These are phyloP conservation scores for Rhinoraja longicauda DNA, from an alignment of 2,797 vertebrate species.

Conservation along the genomic window DNA sequence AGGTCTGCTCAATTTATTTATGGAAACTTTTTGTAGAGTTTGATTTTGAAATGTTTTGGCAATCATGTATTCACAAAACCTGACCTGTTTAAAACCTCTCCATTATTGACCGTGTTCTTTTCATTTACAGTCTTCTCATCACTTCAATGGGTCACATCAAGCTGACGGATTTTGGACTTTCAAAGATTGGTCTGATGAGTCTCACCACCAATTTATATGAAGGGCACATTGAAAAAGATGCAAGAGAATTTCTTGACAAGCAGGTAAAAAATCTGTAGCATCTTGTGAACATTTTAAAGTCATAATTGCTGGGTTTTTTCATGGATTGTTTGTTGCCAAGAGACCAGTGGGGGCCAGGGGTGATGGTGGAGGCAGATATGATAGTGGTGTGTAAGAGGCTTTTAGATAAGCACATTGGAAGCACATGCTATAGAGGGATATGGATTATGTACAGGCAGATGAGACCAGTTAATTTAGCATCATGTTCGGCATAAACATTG, in stretches of 20 bases:
- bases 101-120: not conserved
- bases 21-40: no score
- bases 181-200: conserved; percentile 95
- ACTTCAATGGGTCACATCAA: conserved; percentile 96
- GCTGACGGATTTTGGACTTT: conserved; percentile 91
- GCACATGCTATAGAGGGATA: no score
- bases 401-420: no score
- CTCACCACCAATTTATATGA: conserved; percentile 93
- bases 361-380: no score
- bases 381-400: no score
- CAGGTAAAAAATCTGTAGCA: conserved; percentile 59
- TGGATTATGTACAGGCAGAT: no score
- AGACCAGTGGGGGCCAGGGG: no score
- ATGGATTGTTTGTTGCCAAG: no score
- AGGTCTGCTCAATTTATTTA: not conserved
- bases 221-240: conserved; percentile 92
- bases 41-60: not conserved
- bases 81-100: not conserved
- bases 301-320: not conserved
- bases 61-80: not conserved
- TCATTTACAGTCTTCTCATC: conserved; percentile 76
- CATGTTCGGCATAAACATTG: no score
- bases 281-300: not conserved
- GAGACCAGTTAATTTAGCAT: no score
- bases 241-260: conserved; percentile 90